Evolutionary conservation across 1,140 invertebrate species (phyloP).

Genomic region (Microvelia longipes): DNA sequence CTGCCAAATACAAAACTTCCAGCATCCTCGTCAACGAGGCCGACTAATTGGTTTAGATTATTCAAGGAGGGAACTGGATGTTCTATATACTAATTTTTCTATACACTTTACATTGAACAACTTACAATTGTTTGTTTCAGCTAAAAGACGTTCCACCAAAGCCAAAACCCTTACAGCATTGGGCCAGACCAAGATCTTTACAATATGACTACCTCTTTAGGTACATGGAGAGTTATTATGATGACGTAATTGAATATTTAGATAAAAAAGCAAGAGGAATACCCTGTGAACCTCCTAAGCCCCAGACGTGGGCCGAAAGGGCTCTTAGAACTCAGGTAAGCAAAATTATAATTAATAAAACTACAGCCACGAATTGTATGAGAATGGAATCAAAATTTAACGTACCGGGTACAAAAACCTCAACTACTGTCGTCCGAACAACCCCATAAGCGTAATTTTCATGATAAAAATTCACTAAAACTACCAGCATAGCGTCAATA

Average conservation of each 20-base stretch:
- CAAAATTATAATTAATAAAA: conserved; percentile 10
- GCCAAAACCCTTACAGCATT: conserved; percentile 16
- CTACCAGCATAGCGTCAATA: too few relatives aligned
- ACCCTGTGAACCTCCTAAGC: conserved; percentile 46
- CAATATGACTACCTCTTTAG: conserved; percentile 69
- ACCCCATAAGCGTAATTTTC: too few relatives aligned
- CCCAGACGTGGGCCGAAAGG: conserved; percentile 68
- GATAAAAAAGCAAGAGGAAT: conserved; percentile 54
- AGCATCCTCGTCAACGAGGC: too few relatives aligned
- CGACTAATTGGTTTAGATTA: too few relatives aligned
- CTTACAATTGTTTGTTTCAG: too few relatives aligned
- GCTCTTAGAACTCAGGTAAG: conserved; percentile 47
- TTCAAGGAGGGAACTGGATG: too few relatives aligned
- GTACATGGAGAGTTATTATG: conserved; percentile 65
- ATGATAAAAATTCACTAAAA: too few relatives aligned
- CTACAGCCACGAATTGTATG: neutral
- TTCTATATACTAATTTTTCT: too few relatives aligned
- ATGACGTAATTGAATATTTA: conserved; percentile 65
- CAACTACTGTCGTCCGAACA: too few relatives aligned
- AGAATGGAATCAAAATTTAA: neutral
- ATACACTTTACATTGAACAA: too few relatives aligned
- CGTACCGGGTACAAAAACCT: too few relatives aligned
- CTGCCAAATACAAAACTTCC: too few relatives aligned
- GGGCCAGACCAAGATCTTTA: conserved; percentile 36
- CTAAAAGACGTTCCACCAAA: neutral